Percentiles rank a stretch among this genome's conserved stretches.
Conservation (phyloP, 2,888 invertebrate species). For the Eupithecia inturbata region DNA sequence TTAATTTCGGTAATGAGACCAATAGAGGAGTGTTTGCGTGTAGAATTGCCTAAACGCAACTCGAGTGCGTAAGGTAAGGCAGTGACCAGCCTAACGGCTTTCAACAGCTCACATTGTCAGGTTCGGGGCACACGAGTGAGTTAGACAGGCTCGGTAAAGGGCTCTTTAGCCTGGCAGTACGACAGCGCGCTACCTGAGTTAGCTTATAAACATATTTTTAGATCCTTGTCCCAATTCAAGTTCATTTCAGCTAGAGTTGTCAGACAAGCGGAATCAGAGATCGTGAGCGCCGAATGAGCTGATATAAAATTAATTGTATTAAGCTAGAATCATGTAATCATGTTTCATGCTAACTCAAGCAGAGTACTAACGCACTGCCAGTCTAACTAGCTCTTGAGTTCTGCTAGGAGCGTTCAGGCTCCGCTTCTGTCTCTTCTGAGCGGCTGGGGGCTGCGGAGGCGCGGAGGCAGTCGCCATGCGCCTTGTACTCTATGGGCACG, state of each 20-base stretch:
- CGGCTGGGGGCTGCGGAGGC: conserved; percentile 57
- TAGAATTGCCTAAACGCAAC: background rate
- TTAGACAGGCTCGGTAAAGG: conserved; percentile 6
- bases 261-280: background rate
- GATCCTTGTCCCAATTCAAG: background rate
- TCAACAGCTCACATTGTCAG: conserved; percentile 1
- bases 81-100: background rate
- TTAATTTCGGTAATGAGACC: background rate
- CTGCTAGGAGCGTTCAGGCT: conserved; percentile 40
- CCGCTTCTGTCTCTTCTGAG: conserved; percentile 36
- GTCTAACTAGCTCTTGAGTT: conserved; percentile 27
- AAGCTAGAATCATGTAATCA: background rate
- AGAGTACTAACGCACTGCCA: background rate
- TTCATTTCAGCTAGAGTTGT: background rate
- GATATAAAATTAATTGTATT: background rate
- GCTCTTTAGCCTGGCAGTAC: background rate
- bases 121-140: conserved; percentile 2
- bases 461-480: conserved; percentile 72
- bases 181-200: background rate
- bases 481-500: conserved; percentile 97
- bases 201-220: background rate
- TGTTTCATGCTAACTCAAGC: background rate
- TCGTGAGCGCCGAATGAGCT: background rate
- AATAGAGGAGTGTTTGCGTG: background rate
- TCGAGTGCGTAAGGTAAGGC: background rate